Evolutionary conservation across 2,113 vertebrate species (phyloP).

Genomic region (Anser brachyrhynchus): DNA sequence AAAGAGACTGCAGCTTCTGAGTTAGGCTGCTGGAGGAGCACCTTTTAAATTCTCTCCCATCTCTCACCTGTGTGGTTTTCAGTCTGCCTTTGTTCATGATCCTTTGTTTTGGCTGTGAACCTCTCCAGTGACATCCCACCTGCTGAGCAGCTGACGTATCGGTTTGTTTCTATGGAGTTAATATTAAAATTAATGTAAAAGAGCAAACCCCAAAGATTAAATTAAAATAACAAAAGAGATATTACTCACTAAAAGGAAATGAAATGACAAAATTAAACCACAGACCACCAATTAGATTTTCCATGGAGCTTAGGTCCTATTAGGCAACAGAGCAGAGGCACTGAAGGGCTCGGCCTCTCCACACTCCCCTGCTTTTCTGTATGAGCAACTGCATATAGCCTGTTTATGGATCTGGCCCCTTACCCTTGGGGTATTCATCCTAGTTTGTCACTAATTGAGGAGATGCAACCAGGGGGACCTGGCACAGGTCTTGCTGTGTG

Average conservation of each 20-base stretch:
- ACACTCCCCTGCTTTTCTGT: background rate
- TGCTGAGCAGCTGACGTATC: background rate
- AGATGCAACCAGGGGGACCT: background rate
- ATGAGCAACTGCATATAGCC: background rate
- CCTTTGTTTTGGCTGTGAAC: background rate
- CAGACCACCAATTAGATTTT: background rate
- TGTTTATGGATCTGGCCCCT: background rate
- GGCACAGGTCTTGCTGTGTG: background rate
- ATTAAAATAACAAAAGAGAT: conserved; percentile 10
- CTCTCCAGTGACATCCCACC: background rate
- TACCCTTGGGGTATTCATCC: background rate
- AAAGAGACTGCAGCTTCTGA: background rate
- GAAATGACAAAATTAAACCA: conserved; percentile 1
- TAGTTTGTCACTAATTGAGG: background rate
- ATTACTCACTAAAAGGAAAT: background rate
- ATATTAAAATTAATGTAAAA: background rate
- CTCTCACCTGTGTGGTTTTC: background rate
- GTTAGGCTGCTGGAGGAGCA: background rate
- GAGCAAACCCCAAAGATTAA: background rate
- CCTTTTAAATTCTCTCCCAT: background rate
- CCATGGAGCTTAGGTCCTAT: background rate
- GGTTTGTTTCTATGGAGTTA: background rate
- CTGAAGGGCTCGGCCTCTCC: background rate
- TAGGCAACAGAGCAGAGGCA: background rate
- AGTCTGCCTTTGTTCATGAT: background rate